These are phyloP conservation scores for Sphecodes monilicornis DNA, from an alignment of 2,888 invertebrate species.

Conservation along the genomic window DNA sequence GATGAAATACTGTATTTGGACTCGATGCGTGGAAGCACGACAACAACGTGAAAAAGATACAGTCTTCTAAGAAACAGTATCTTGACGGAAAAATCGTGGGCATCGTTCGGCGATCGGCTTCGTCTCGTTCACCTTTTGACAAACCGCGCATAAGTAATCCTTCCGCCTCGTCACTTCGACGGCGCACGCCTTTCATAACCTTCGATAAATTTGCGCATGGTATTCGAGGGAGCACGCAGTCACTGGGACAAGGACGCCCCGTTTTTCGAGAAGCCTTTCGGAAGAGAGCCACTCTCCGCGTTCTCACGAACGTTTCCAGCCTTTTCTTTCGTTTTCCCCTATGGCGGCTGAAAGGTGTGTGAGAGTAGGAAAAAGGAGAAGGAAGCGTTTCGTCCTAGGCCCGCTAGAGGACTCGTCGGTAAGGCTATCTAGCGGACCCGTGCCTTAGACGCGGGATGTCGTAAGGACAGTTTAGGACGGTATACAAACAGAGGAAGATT, in stretches of 20 bases:
- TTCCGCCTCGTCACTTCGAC: slow-evolving; percentile 19
- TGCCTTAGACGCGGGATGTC: no score
- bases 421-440: no score
- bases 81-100: slow-evolving; percentile 7
- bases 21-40: background rate
- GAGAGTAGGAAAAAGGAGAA: no score
- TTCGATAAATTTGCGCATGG: slow-evolving; percentile 51
- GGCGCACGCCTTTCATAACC: slow-evolving; percentile 31
- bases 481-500: no score
- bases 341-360: no score
- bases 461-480: no score
- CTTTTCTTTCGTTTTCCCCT: no score
- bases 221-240: slow-evolving; percentile 27
- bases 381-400: no score
- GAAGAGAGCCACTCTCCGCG: background rate
- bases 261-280: slow-evolving; percentile 20
- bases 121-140: slow-evolving; percentile 39
- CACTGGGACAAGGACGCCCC: slow-evolving; percentile 34
- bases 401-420: no score
- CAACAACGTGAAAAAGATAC: background rate
- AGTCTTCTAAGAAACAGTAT: background rate
- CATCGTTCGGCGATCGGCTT: slow-evolving; percentile 14
- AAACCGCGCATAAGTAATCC: slow-evolving; percentile 52
- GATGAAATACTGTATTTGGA: no score
- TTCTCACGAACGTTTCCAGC: slow-evolving; percentile 2